Conservation (phyloP, 2,113 vertebrate species). For the Perca schrenkii region DNA sequence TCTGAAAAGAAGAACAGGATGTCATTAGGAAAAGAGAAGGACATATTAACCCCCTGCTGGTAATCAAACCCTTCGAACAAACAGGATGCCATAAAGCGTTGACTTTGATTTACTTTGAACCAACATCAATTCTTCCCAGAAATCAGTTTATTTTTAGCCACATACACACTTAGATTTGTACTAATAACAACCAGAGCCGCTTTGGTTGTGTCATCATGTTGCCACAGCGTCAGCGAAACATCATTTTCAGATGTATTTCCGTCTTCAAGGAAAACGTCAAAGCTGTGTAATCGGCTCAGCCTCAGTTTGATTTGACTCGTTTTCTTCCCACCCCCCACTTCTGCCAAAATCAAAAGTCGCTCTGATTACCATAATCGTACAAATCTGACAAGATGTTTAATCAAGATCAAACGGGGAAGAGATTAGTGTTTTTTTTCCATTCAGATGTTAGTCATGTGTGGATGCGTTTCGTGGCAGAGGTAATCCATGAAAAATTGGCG, state of each 20-base stretch:
- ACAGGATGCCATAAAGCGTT: slow-evolving; percentile 37
- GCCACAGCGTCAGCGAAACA: slow-evolving; percentile 59
- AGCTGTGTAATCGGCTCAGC: slow-evolving; percentile 74
- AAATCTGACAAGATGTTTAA: slow-evolving; percentile 80
- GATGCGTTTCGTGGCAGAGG: slow-evolving; percentile 39
- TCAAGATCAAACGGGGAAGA: slow-evolving; percentile 74
- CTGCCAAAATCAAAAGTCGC: slow-evolving; percentile 66
- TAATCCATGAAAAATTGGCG: slow-evolving; percentile 63
- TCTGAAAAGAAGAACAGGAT: slow-evolving; percentile 14
- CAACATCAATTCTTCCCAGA: slow-evolving; percentile 20
- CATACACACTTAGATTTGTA: slow-evolving; percentile 8
- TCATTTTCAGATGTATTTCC: slow-evolving; percentile 53
- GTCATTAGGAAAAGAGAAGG: slow-evolving; percentile 33
- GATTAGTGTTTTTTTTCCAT: slow-evolving; percentile 69
- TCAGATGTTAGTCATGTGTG: slow-evolving; percentile 50
- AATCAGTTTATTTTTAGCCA: slow-evolving; percentile 54
- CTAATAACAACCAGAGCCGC: slow-evolving; percentile 32
- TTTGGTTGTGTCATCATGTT: slow-evolving; percentile 47
- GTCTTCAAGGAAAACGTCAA: slow-evolving; percentile 74
- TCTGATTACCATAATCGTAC: slow-evolving; percentile 74
- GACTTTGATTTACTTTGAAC: slow-evolving; percentile 66
- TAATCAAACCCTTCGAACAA: slow-evolving; percentile 51
- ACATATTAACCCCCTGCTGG: slow-evolving; percentile 58
- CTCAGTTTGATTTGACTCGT: slow-evolving; percentile 59
- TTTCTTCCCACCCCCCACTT: background rate